phyloP scores from a whole-genome alignment of 2,113 vertebrate species.

The Paratilapia polleni region DNA sequence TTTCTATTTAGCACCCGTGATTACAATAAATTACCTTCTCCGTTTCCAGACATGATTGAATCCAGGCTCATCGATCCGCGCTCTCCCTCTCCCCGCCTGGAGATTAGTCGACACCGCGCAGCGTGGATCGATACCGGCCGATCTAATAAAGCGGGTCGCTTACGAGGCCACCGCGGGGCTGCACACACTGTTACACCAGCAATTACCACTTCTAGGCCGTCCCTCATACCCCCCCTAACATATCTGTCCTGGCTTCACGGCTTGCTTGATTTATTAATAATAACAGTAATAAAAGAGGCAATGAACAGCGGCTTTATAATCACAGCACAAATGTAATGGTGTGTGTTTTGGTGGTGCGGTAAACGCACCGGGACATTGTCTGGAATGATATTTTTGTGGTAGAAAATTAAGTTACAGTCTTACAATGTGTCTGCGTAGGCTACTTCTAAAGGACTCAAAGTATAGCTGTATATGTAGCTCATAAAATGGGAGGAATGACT shows the following conservation, averaged over 20 bases:
- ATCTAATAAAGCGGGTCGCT: constrained; percentile 81
- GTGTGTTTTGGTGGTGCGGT: constrained; percentile 23
- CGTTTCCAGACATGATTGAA: constrained; percentile 78
- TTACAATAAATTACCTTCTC: constrained; percentile 77
- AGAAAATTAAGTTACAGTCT: constrained; percentile 23
- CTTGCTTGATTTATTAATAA: constrained; percentile 73
- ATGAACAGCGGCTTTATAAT: constrained; percentile 66
- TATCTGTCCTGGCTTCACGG: constrained; percentile 49
- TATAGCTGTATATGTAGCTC: neutral
- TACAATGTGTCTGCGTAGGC: neutral
- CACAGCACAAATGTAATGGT: constrained; percentile 57
- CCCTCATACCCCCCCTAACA: constrained; percentile 11
- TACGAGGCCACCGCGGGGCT: constrained; percentile 74
- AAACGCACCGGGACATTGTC: constrained; percentile 55
- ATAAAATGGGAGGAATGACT: neutral
- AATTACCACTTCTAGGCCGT: constrained; percentile 66
- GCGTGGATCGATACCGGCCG: constrained; percentile 77
- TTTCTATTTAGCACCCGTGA: constrained; percentile 67
- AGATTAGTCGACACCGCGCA: constrained; percentile 76
- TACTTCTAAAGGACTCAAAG: neutral
- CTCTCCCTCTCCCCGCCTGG: constrained; percentile 41
- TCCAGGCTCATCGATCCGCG: constrained; percentile 73
- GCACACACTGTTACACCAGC: constrained; percentile 76
- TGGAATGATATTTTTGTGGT: constrained; percentile 42
- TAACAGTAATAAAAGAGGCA: constrained; percentile 69